Evolutionary conservation across 2,797 vertebrate genomes (phyloP).

Genomic region (Cuniculus paca): DNA sequence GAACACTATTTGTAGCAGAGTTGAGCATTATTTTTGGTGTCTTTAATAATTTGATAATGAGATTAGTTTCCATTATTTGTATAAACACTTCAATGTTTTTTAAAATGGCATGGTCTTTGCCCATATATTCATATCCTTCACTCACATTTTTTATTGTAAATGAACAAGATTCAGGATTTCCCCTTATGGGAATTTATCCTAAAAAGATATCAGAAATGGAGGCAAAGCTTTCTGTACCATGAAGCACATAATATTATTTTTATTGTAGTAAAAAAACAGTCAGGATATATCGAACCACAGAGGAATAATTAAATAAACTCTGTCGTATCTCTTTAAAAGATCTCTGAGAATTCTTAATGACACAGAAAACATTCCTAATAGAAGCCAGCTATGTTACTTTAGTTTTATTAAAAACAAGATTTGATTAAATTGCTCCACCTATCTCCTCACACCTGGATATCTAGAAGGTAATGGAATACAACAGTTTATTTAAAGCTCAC

Average conservation of each 20-base stretch:
- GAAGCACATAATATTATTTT: background rate
- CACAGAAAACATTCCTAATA: background rate
- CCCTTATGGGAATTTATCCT: background rate
- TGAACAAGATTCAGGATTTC: background rate
- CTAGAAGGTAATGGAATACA: background rate
- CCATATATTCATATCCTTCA: background rate
- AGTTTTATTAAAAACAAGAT: background rate
- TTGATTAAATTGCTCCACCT: too few species aligned
- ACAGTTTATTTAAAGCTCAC: background rate
- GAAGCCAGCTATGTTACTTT: background rate
- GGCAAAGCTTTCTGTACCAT: background rate
- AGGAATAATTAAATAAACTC: background rate
- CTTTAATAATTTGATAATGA: background rate
- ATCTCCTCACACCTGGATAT: background rate
- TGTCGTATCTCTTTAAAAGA: background rate
- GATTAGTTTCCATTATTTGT: background rate
- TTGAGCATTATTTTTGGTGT: background rate
- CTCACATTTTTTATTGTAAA: background rate
- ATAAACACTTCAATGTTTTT: background rate
- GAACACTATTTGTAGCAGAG: background rate
- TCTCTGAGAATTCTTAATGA: background rate
- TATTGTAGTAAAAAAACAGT: background rate
- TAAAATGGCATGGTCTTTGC: background rate
- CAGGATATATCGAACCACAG: background rate
- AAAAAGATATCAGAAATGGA: background rate